Evolutionary conservation across 2,888 invertebrate species (phyloP), one percentile per base, ranked within the genome.

Genomic region (Notodonta ziczac): DNA sequence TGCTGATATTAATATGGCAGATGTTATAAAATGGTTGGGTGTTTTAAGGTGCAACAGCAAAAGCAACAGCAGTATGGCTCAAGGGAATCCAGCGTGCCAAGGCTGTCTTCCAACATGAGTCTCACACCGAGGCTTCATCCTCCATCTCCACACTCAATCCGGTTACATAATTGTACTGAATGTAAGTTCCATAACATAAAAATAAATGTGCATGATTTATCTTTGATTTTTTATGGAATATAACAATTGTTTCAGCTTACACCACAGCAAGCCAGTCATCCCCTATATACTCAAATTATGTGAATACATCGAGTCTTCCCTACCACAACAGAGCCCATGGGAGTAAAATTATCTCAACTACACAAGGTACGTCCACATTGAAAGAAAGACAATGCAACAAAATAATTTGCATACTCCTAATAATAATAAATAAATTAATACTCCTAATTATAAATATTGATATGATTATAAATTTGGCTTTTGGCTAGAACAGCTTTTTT

Each of bases 301-400:
- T 94, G 55, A 92, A 83, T 76, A 89, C 94, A 35, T 90, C 94
- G 39, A 94, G 92, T 14, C 90, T 95, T 70, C 93, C 95, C 1
- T 95, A 94, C 64, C 94, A 95, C 80, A 94, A 94, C 73, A 92
- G 95, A 71, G 86, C 93, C 55, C 95, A 95, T 75, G 93, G 91
- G 57, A 91, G 94, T 69, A 94, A 91, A 75, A 93, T 94, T 58
- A 93, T 94, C 56, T 88, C 94, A 39, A 89, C 80, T 65, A 90
- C 79, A 71, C 94, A 94, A 90, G 94, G 94, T 94, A 78, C 51
- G 54, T 66, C 12, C 46, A 35, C 35, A 35, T 58, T 32, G 24
- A 42, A 24, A 51, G 0, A 24, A 8, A 8, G 10, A 9, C 24
- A 35, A 35, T 35, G 35, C 35, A 35, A 24, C 24, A 24, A 24